A percentile compares a stretch with the other conserved stretches of the same genome.
Evolutionary conservation across 2,113 vertebrate species (phyloP).

Genomic region (Poecilia latipinna): DNA sequence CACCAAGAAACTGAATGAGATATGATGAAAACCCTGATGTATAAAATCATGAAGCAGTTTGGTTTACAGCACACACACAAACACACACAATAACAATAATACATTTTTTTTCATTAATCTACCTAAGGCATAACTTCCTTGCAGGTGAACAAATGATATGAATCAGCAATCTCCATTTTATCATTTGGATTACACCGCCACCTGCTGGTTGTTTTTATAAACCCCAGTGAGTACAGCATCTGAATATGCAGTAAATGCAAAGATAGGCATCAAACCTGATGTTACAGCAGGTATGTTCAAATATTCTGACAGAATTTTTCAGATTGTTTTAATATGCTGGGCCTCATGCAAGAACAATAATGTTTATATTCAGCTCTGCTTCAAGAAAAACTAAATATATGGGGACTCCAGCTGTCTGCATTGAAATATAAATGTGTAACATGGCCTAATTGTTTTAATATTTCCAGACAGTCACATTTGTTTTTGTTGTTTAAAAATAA

Average conservation of each 20-base stretch:
- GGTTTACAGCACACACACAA: neutral
- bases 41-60: neutral
- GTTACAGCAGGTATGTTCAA: neutral
- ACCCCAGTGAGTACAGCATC: conserved; percentile 5
- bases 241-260: neutral
- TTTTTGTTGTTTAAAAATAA: too few relatives aligned
- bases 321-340: neutral
- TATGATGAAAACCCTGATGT: neutral
- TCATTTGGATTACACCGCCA: conserved; percentile 20
- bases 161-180: neutral
- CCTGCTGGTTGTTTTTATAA: conserved; percentile 29
- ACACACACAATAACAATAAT: neutral
- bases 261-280: neutral
- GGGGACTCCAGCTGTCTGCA: too few relatives aligned
- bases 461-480: too few relatives aligned
- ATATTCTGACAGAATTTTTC: neutral
- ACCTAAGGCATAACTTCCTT: neutral
- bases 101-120: too few relatives aligned
- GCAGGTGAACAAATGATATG: too few relatives aligned
- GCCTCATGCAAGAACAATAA: conserved; percentile 2
- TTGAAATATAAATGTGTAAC: too few relatives aligned
- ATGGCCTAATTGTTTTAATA: too few relatives aligned
- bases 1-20: neutral
- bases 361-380: too few relatives aligned
- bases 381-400: too few relatives aligned